phyloP scores from a whole-genome alignment of 2,888 invertebrate genomes.

The Anthrax anthrax region DNA sequence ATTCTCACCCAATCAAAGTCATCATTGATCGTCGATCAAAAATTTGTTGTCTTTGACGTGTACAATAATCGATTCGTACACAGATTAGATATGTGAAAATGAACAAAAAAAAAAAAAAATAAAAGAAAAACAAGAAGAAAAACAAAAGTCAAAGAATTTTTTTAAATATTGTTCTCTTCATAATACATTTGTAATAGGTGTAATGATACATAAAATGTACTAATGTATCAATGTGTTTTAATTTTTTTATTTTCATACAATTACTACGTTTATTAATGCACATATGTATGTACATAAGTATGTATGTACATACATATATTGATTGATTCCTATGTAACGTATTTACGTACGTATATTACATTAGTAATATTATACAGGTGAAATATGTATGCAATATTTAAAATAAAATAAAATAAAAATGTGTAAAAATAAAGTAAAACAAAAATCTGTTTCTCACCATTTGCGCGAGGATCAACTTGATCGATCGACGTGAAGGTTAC shows the following conservation, averaged over 20 bases:
- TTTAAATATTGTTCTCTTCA: not conserved
- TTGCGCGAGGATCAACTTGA: conserved; percentile 4
- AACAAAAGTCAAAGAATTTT: no score
- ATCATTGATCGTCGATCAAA: conserved; percentile 1
- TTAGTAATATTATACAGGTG: not conserved
- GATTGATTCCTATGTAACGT: no score
- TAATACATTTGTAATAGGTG: not conserved
- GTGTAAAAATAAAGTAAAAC: no score
- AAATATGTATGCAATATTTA: not conserved
- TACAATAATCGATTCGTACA: conserved; percentile 5
- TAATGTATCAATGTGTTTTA: no score
- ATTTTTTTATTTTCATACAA: no score
- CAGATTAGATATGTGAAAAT: conserved; percentile 3
- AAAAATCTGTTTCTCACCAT: conserved; percentile 4
- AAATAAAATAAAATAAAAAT: not conserved
- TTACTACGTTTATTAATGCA: no score
- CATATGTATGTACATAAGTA: no score
- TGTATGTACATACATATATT: no score
- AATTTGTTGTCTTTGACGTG: conserved; percentile 4
- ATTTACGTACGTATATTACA: not conserved
- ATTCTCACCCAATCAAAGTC: conserved; percentile 1
- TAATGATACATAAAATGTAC: no score
- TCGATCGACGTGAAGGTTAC: conserved; percentile 7
- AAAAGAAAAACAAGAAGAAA: no score
- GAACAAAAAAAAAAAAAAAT: no score